Evolutionary conservation across 1,140 invertebrate genomes (phyloP).

Genomic region (Bombus pyrosoma): DNA sequence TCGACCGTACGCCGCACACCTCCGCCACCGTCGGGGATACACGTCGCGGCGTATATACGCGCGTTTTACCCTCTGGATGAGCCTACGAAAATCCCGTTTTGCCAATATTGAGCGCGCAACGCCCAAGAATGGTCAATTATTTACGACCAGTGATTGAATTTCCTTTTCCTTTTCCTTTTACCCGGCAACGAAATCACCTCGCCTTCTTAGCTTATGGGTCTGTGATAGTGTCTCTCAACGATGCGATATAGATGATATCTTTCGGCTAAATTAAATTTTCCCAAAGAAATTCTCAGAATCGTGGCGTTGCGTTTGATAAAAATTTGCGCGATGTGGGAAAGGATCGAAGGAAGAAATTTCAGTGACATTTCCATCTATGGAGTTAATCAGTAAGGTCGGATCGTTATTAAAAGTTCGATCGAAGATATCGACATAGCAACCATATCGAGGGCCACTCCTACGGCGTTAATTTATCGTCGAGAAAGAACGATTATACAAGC

Average conservation of each 20-base stretch:
- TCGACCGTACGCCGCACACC: conserved; percentile 23
- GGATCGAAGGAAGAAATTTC: background rate
- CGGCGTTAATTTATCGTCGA: conserved; percentile 44
- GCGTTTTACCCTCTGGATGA: conserved; percentile 55
- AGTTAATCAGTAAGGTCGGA: background rate
- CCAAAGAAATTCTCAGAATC: too few relatives aligned
- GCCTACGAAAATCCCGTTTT: conserved; percentile 63
- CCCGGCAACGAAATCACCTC: too few relatives aligned
- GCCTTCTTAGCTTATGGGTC: too few relatives aligned
- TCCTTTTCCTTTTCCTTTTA: background rate
- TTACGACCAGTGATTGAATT: conserved; percentile 54
- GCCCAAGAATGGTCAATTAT: conserved; percentile 54
- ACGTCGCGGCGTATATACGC: conserved; percentile 43
- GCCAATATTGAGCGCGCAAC: conserved; percentile 54
- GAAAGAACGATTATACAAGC: conserved; percentile 15
- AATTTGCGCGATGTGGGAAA: background rate
- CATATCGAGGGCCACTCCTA: conserved; percentile 20
- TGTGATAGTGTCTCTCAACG: too few relatives aligned
- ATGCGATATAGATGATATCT: too few relatives aligned
- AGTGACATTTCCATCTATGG: background rate
- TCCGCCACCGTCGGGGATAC: conserved; percentile 40
- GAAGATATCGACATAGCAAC: background rate
- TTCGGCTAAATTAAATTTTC: too few relatives aligned
- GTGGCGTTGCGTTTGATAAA: background rate
- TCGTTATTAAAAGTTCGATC: background rate